Evolutionary conservation across 2,113 vertebrate genomes (phyloP).

Genomic region (Indicator maculatus): DNA sequence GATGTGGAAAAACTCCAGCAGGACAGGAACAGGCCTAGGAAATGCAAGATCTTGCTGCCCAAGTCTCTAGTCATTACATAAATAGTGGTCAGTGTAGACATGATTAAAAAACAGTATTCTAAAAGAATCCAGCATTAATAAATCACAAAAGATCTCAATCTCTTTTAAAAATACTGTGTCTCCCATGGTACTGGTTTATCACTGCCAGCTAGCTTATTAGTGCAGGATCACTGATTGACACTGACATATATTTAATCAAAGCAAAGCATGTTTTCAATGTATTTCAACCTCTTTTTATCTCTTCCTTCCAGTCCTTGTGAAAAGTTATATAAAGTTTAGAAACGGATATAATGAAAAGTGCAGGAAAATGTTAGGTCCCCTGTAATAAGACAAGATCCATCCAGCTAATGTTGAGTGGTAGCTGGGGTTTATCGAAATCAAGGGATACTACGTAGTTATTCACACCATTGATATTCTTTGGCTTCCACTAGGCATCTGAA

Average conservation of each 20-base stretch:
- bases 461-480: background rate
- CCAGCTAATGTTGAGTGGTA: background rate
- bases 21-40: background rate
- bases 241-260: background rate
- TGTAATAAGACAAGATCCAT: background rate
- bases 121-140: background rate
- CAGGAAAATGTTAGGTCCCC: background rate
- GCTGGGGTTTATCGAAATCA: background rate
- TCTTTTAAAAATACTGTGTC: background rate
- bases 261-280: background rate
- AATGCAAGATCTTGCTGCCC: background rate
- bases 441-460: background rate
- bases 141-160: background rate
- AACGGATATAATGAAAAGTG: background rate
- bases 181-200: background rate
- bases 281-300: background rate
- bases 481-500: background rate
- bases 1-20: background rate
- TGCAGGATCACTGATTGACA: background rate
- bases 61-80: fast-evolving
- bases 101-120: background rate
- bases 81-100: background rate
- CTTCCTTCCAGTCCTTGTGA: background rate
- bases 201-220: background rate
- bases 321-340: background rate